phyloP scores from a whole-genome alignment of 2,888 invertebrate species.

The Synergus laeviventris region DNA sequence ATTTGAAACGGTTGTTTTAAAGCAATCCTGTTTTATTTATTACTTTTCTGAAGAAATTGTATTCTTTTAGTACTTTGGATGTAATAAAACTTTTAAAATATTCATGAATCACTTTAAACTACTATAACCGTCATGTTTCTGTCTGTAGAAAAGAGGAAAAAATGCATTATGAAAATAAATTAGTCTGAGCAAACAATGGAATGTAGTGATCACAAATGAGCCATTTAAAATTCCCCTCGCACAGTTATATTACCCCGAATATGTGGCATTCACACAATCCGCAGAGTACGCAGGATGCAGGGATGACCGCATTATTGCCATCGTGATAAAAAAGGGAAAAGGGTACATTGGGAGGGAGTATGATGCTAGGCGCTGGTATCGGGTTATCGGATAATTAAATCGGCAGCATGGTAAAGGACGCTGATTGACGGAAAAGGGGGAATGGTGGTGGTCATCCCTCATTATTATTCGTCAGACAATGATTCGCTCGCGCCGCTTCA shows the following conservation, averaged over 20 bases:
- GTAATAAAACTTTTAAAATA: neutral
- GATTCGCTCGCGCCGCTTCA: conserved; percentile 64
- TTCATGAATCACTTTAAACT: neutral
- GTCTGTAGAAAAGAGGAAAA: neutral
- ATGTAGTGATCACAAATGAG: conserved; percentile 35
- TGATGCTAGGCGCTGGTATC: conserved; percentile 41
- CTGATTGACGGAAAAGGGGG: conserved; percentile 62
- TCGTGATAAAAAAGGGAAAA: conserved; percentile 26
- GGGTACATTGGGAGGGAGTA: conserved; percentile 24
- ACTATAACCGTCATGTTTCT: neutral
- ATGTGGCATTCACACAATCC: conserved; percentile 36
- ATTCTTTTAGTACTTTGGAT: neutral
- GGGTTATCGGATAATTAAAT: conserved; percentile 77
- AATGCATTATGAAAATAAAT: conserved; percentile 34
- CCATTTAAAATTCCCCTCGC: conserved; percentile 35
- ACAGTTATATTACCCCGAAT: conserved; percentile 34
- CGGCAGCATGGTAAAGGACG: conserved; percentile 64
- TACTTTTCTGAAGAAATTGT: neutral
- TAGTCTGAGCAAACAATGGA: conserved; percentile 25
- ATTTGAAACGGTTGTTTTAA: neutral
- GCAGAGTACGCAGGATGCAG: conserved; percentile 27
- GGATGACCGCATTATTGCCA: conserved; percentile 38
- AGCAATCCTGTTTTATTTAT: neutral
- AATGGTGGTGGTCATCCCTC: conserved; percentile 52
- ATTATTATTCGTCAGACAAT: conserved; percentile 76